Evolutionary conservation across 2,113 vertebrate genomes (phyloP), one percentile per base, ranked within the genome.

Genomic region (Pterocles burchelli): DNA sequence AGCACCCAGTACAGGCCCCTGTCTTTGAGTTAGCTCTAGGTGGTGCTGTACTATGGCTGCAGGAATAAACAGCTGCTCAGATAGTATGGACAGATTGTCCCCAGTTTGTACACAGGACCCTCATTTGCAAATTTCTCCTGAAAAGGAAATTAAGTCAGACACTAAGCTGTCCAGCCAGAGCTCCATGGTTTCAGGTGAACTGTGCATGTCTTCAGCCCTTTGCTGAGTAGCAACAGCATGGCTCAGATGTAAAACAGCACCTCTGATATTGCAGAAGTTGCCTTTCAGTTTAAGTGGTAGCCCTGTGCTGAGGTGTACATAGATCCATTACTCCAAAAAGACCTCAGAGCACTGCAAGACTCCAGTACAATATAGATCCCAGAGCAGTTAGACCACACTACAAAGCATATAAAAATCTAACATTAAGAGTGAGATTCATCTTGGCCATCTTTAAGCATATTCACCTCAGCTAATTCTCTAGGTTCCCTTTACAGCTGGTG

Each of bases 121-220:
- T 80, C 51, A 22, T 36, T 38, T 25, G 66, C 51, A 85, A 96
- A 96, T 41, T n/a, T 94, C 13, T 77, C 88, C 87, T 96, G 62
- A 55, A 88, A 85, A 76, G 20, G 24, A 90, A 55, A 86, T 25
- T 73, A 8, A 55, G 29, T 25, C 21, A 58, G 8, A 24, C 20
- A 36, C 1, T 2, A 21, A 57, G 43, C 13, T 67, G 38, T 58
- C 45, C 18, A 68, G 25, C 36, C 36, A 77, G 31, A 68, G 8
- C 26, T 49, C 34, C 20, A 17, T 17, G 25, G 34, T 43, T 57
- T 51, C 62, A 58, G 29, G 20, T 11, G 25, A 18, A 19, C 38
- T 14, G 34, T 34, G 13, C 20, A 8, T 38, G n/a, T 25, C 29
- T 59, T 71, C 36, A 63, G 33, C 29, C 71, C 38, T 65, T 68